Percentiles rank a stretch among this genome's conserved stretches.
These are phyloP conservation scores for Scalopus aquaticus DNA, from an alignment of 2,113 vertebrate species.

Conservation along the genomic window DNA sequence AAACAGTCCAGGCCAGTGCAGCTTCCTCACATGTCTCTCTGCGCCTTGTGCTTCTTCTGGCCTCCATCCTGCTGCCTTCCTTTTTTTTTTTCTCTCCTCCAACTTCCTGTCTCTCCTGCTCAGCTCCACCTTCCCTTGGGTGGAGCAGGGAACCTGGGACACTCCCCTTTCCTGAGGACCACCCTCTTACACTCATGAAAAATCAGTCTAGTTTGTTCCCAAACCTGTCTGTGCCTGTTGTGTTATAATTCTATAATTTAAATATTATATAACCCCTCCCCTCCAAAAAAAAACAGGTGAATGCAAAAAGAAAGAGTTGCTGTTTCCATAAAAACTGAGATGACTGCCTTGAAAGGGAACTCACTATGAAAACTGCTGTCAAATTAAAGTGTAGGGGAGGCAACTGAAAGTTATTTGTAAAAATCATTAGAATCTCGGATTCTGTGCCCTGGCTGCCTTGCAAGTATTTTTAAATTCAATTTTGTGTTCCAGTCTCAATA, in stretches of 20 bases:
- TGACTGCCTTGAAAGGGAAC: neutral
- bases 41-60: no score
- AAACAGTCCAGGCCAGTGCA: no score
- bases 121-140: no score
- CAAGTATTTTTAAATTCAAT: slow-evolving; percentile 2
- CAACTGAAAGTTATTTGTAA: neutral
- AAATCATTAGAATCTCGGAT: slow-evolving; percentile 26
- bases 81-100: no score
- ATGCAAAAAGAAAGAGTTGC: neutral
- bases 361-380: neutral
- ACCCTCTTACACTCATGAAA: no score
- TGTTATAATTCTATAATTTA: slow-evolving; percentile 24
- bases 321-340: slow-evolving; percentile 31
- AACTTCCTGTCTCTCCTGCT: no score
- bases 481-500: slow-evolving; percentile 11
- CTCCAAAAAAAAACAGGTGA: neutral
- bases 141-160: no score
- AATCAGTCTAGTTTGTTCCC: neutral
- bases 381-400: neutral
- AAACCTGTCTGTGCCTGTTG: neutral
- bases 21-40: no score
- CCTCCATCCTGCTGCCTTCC: no score
- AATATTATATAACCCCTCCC: neutral
- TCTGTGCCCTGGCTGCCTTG: slow-evolving; percentile 1
- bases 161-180: no score